These are phyloP conservation scores for Strigops habroptila DNA, from an alignment of 2,113 vertebrate genomes.

Conservation along the genomic window DNA sequence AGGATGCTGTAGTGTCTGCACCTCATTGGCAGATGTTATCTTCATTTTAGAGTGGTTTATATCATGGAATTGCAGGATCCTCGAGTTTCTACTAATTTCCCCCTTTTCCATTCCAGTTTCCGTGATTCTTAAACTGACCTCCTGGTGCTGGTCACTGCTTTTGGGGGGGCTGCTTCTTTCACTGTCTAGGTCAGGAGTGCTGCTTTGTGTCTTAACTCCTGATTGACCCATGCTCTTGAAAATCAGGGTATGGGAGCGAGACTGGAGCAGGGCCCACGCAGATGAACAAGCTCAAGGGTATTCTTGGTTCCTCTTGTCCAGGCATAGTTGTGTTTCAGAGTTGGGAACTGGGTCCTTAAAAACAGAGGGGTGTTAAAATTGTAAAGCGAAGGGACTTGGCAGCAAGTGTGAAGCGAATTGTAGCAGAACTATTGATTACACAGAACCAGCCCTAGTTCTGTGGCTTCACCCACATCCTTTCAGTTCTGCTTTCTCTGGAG, in stretches of 20 bases:
- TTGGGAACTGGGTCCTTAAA: background rate
- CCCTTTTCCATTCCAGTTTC: background rate
- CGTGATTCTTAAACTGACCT: background rate
- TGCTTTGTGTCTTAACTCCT: background rate
- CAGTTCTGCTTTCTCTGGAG: background rate
- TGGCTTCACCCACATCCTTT: background rate
- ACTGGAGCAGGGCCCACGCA: background rate
- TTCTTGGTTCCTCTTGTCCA: background rate
- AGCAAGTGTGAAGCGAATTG: background rate
- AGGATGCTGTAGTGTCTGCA: background rate
- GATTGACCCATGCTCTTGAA: background rate
- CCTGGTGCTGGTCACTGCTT: background rate
- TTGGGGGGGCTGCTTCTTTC: background rate
- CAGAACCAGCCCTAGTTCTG: background rate
- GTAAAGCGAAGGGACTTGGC: background rate
- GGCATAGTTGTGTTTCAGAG: background rate
- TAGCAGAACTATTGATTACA: background rate
- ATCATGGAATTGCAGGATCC: background rate
- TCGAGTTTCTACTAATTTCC: background rate
- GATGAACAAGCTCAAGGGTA: background rate
- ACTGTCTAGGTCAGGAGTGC: background rate
- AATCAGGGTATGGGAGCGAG: background rate
- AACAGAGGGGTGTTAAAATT: background rate
- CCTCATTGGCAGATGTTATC: background rate
- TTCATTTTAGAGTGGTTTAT: constrained; percentile 1